phyloP scores from a whole-genome alignment of 2,797 vertebrate species.

The Eidolon dupreanum region DNA sequence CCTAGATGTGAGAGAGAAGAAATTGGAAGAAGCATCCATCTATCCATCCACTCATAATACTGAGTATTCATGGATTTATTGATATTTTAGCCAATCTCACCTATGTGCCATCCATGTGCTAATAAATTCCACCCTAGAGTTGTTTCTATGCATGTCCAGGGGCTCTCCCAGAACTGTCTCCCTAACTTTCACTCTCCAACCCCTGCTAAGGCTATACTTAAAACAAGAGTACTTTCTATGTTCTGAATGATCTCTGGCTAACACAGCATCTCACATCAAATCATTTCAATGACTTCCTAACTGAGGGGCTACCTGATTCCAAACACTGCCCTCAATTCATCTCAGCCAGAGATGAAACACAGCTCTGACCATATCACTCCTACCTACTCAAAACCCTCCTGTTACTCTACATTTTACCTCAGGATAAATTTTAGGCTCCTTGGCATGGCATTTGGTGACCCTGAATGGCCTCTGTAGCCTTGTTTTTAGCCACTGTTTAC shows the following conservation, averaged over 20 bases:
- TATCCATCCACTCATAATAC: neutral
- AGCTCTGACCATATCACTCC: neutral
- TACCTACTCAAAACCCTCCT: neutral
- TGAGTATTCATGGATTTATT: neutral
- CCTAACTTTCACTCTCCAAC: neutral
- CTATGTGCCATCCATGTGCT: neutral
- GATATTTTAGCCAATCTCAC: neutral
- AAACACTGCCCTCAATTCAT: neutral
- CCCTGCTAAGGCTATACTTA: neutral
- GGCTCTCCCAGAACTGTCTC: neutral
- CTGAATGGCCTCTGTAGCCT: neutral
- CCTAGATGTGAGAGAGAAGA: neutral
- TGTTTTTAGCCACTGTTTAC: neutral
- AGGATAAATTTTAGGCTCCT: neutral
- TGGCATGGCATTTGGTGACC: neutral
- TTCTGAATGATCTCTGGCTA: neutral
- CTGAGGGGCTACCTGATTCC: neutral
- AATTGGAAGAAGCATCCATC: neutral
- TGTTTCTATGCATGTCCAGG: neutral
- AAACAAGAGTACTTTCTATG: neutral
- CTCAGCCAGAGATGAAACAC: neutral
- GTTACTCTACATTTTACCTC: neutral
- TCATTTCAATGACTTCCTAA: neutral
- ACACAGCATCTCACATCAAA: neutral
- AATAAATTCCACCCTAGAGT: neutral